phyloP scores from a whole-genome alignment of 2,888 invertebrate genomes.

The Tigriopus californicus region DNA sequence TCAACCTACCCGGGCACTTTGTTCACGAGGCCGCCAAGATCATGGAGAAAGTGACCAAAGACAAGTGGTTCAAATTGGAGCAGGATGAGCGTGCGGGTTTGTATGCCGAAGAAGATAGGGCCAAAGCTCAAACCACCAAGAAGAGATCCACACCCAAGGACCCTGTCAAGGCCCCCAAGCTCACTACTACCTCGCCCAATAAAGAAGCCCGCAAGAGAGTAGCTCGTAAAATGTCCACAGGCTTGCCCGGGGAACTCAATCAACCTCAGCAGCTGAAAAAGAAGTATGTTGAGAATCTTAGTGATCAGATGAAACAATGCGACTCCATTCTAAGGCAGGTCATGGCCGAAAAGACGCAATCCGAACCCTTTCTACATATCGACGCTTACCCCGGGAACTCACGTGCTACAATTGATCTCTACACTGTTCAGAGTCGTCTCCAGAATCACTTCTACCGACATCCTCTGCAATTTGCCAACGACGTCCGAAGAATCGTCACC shows the following conservation, averaged over 20 bases:
- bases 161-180: no score
- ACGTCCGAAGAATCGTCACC: conserved; percentile 4
- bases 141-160: background rate
- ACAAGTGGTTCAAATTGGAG: background rate
- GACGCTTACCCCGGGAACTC: no score
- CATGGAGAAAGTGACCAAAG: conserved; percentile 4
- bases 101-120: no score
- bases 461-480: conserved; percentile 8
- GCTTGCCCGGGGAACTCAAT: background rate
- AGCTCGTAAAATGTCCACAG: background rate
- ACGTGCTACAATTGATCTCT: background rate
- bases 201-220: background rate
- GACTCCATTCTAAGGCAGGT: no score
- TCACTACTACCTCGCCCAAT: background rate
- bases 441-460: background rate
- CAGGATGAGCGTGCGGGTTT: background rate
- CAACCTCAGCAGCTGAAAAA: background rate
- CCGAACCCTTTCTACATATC: no score
- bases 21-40: background rate
- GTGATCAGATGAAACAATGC: no score
- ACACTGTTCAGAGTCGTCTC: background rate
- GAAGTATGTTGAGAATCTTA: background rate
- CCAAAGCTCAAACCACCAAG: no score
- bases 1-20: conserved; percentile 1
- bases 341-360: no score